Base-by-base conservation (phyloP, 2,888 invertebrate species). In the Latrodectus hesperus region DNA sequence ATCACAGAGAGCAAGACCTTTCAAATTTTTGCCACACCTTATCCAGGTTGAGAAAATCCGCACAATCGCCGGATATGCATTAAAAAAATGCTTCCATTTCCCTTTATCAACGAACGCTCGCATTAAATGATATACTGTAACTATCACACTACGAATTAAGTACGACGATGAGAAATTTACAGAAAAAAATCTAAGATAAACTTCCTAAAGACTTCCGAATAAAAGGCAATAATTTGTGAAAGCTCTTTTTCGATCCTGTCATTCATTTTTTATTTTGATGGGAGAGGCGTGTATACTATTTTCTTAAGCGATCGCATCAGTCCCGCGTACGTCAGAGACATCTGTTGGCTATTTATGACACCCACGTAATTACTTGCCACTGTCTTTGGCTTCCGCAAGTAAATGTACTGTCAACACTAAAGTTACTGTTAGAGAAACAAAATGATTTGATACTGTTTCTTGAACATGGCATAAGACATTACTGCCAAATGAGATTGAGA, bases 161-260 rank as follows among this genome's bases (percentile, higher is more conserved):
- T 81, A 65, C 78, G 53, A 26, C 64, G 67, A 53, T 22, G 81
- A 68, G 22, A 52, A 67, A 68, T 60, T 3, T 60, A 60, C n/a
- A 11, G 16, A 26, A 70, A 76, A 64, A 55, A 64, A 55, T 52
- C 38, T n/a, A 22, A 75, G 51, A 76, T 71, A 73, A 77, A 77
- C 64, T 16, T 86, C 81, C 72, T 86, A 87, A 87, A 87, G 86
- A 80, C 81, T 82, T 77, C 72, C 80, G 81, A 81, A 87, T 82
- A 81, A 87, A 87, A 87, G 77, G 81, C 77, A 87, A 86, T 87
- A 81, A 87, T 87, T 87, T 87, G 73, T 73, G 81, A 87, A 87
- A 81, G 81, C 67, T 81, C 81, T 68, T 81, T 77, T 81, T 77
- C 55, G 65, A 49, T 74, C 76, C 71, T 70, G 78, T 84, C 84